Percentiles rank a stretch among this genome's conserved stretches.
phyloP scores from a whole-genome alignment of 2,888 invertebrate genomes.

The Polietes domitor region DNA sequence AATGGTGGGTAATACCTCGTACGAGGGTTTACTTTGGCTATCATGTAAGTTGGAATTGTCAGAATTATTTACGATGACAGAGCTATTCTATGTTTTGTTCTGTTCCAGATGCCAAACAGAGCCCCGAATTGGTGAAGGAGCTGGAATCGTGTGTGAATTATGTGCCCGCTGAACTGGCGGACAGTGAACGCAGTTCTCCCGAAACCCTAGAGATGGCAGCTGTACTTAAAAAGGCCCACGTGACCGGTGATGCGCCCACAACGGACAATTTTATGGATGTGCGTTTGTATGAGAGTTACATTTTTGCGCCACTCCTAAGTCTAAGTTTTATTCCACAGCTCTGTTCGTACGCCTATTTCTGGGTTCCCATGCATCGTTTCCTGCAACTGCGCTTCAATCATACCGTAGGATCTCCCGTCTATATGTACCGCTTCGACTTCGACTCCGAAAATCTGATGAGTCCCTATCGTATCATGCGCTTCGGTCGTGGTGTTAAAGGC shows the following conservation, averaged over 20 bases:
- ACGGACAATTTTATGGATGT: slow-evolving; percentile 76
- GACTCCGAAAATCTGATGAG: slow-evolving; percentile 77
- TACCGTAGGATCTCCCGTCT: slow-evolving; percentile 76
- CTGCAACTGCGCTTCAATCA: slow-evolving; percentile 74
- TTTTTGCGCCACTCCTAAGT: not conserved
- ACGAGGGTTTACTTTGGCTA: slow-evolving; percentile 76
- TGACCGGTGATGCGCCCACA: slow-evolving; percentile 73
- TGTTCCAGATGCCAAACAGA: slow-evolving; percentile 69
- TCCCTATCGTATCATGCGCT: slow-evolving; percentile 75
- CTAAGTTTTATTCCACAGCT: slow-evolving; percentile 70
- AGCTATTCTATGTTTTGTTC: not conserved
- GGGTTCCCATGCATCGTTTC: slow-evolving; percentile 74
- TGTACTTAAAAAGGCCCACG: slow-evolving; percentile 74
- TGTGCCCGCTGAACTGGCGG: slow-evolving; percentile 75
- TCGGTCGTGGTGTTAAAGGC: slow-evolving; percentile 77
- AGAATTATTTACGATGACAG: no score
- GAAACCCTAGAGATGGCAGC: slow-evolving; percentile 70
- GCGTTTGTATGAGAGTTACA: slow-evolving; percentile 51
- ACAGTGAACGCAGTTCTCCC: slow-evolving; percentile 68
- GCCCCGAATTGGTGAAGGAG: slow-evolving; percentile 69
- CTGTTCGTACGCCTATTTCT: slow-evolving; percentile 72
- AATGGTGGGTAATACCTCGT: slow-evolving; percentile 78
- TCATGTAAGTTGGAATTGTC: slow-evolving; percentile 69
- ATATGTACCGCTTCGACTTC: slow-evolving; percentile 78
- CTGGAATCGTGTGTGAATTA: slow-evolving; percentile 71